These are phyloP conservation scores for Cebidichthys violaceus DNA, from an alignment of 2,113 vertebrate genomes.

Conservation along the genomic window DNA sequence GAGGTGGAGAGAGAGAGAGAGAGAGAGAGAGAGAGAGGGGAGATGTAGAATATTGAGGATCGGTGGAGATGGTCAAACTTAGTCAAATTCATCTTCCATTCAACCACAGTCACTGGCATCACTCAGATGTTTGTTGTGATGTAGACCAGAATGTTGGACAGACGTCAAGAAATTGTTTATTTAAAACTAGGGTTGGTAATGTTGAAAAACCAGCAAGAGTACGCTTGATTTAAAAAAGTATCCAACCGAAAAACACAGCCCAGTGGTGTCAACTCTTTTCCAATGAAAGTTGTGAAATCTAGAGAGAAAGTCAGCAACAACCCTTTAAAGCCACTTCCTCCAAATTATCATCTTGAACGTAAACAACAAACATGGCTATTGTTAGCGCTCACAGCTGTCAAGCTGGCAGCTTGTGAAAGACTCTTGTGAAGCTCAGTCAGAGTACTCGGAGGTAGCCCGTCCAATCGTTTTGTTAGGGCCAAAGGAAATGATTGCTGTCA, in stretches of 20 bases:
- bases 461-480: too few species aligned
- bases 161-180: background rate
- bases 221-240: background rate
- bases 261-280: background rate
- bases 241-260: background rate
- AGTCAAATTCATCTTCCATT: background rate
- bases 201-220: background rate
- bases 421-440: background rate
- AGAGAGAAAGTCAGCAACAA: background rate
- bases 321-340: background rate
- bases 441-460: too few species aligned
- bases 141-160: background rate
- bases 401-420: background rate
- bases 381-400: background rate
- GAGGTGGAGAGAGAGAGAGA: constrained; percentile 12
- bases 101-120: background rate
- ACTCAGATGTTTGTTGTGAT: background rate
- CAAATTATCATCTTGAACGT: background rate
- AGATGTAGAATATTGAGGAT: constrained; percentile 4
- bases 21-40: background rate
- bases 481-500: too few species aligned
- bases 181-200: background rate
- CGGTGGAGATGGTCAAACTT: constrained; percentile 39
- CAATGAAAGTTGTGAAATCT: background rate
- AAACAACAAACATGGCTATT: background rate